Percentiles rank a stretch among this genome's conserved stretches.
Conservation (phyloP, 2,888 invertebrate genomes). For the Julus scanicus region DNA sequence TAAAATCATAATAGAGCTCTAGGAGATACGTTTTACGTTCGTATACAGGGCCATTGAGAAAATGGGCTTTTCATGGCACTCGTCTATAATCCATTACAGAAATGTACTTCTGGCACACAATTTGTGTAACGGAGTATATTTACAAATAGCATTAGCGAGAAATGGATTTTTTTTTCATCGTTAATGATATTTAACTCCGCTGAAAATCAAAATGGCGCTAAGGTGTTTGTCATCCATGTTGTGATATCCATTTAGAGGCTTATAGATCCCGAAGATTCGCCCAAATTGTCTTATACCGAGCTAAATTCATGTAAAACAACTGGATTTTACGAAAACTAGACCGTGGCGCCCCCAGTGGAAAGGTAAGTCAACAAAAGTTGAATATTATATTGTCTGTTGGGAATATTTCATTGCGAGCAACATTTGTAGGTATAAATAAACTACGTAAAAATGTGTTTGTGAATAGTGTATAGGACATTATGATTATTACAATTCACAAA, state of each 20-base stretch:
- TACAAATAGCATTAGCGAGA: slow-evolving; percentile 30
- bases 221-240: neutral
- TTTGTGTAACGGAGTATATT: slow-evolving; percentile 15
- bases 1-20: slow-evolving; percentile 18
- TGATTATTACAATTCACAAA: too few relatives aligned
- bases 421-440: too few relatives aligned
- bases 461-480: too few relatives aligned
- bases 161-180: slow-evolving; percentile 7
- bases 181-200: slow-evolving; percentile 16
- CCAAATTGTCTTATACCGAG: too few relatives aligned
- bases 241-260: neutral
- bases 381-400: too few relatives aligned
- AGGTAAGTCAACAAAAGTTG: too few relatives aligned
- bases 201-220: neutral
- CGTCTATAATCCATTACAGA: slow-evolving; percentile 30
- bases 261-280: neutral
- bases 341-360: too few relatives aligned
- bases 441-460: too few relatives aligned
- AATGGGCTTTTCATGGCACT: slow-evolving; percentile 19
- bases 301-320: too few relatives aligned
- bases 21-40: neutral
- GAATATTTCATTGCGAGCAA: too few relatives aligned
- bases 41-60: neutral
- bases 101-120: neutral
- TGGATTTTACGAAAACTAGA: too few relatives aligned